Evolutionary conservation across 2,888 invertebrate species (phyloP).

Genomic region (Campoplex nolae): DNA sequence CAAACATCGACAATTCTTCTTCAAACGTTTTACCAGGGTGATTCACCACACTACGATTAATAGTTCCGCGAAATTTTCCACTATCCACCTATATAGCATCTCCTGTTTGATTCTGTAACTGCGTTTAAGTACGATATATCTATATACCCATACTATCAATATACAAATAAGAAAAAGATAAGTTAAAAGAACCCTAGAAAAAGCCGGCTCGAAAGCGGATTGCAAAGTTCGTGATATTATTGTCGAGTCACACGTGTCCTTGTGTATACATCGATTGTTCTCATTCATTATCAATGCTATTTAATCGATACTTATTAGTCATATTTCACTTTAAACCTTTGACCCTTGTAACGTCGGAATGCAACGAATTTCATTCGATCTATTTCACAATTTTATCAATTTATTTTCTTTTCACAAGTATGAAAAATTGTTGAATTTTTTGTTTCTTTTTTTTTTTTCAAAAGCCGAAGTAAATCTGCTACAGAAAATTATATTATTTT

Average conservation of each 20-base stretch:
- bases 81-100: constrained; percentile 23
- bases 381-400: neutral
- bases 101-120: constrained; percentile 28
- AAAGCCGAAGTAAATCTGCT: neutral
- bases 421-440: no score
- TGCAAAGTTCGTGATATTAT: neutral
- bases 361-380: neutral
- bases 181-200: neutral
- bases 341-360: neutral
- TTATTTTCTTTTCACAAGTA: no score
- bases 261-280: neutral
- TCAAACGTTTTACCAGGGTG: neutral
- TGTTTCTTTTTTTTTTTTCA: no score
- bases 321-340: neutral
- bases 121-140: neutral
- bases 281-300: neutral
- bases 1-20: neutral
- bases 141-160: neutral
- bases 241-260: constrained; percentile 31
- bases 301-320: neutral
- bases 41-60: constrained; percentile 21
- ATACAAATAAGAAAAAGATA: neutral
- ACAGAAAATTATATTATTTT: no score
- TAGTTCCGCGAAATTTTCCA: constrained; percentile 57
- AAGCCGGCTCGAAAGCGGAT: neutral